Evolutionary conservation across 2,797 vertebrate genomes (phyloP).

Genomic region (Pygocentrus nattereri): DNA sequence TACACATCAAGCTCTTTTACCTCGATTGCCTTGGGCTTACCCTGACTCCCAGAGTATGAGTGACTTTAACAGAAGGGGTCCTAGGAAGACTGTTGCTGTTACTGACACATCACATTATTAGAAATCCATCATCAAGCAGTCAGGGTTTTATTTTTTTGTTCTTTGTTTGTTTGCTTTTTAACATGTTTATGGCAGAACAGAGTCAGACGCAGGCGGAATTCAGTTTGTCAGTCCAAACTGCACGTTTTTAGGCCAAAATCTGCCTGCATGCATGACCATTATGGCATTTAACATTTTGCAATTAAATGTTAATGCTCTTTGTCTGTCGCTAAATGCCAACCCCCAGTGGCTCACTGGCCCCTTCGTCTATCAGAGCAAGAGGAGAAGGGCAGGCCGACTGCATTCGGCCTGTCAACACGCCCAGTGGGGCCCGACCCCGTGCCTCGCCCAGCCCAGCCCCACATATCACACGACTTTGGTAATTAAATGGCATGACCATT

Average conservation of each 20-base stretch:
- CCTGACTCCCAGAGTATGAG: not conserved
- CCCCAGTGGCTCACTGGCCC: conserved; percentile 62
- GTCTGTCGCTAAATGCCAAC: conserved; percentile 81
- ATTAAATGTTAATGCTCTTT: conserved; percentile 80
- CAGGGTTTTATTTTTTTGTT: not conserved
- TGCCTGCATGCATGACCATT: conserved; percentile 58
- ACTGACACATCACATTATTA: not conserved
- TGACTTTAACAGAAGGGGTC: not conserved
- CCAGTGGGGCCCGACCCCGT: conserved; percentile 21
- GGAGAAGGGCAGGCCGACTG: conserved; percentile 43
- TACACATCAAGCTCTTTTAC: conserved; percentile 32
- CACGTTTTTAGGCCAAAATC: conserved; percentile 37
- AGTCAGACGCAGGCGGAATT: not conserved
- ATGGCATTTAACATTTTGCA: conserved; percentile 78
- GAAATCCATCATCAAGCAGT: not conserved
- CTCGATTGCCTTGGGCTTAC: conserved; percentile 6
- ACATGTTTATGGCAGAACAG: not conserved
- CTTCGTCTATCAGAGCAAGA: conserved; percentile 41
- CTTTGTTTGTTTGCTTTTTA: not conserved
- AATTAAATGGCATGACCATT: conserved; percentile 49
- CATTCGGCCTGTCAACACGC: conserved; percentile 32
- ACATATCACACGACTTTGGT: conserved; percentile 38
- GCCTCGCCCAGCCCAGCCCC: conserved; percentile 27
- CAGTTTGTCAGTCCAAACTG: not conserved
- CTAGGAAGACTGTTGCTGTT: not conserved